Conservation (phyloP, 2,113 vertebrate genomes). For the Balaenoptera acutorostrata region DNA sequence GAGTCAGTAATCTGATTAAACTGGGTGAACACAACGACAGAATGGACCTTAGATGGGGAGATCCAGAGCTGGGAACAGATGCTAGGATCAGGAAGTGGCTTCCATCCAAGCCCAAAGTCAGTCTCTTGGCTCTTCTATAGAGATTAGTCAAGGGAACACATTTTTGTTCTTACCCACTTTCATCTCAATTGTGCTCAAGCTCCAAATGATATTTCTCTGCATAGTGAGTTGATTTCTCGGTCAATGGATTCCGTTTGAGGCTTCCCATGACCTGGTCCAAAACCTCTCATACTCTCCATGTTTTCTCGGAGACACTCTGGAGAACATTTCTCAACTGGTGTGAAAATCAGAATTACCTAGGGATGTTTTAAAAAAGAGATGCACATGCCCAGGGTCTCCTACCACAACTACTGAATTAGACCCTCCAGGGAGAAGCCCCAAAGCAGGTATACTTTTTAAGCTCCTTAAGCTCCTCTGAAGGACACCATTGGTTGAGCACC, state of each 20-base stretch:
- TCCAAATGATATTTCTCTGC: background rate
- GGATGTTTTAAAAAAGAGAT: background rate
- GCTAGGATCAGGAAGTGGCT: slow-evolving; percentile 60
- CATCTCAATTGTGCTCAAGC: background rate
- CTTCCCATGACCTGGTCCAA: background rate
- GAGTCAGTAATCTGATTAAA: slow-evolving; percentile 70
- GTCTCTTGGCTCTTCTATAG: slow-evolving; percentile 32
- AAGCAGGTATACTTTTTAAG: background rate
- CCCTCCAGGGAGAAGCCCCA: background rate
- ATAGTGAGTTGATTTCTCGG: background rate
- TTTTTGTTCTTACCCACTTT: slow-evolving; percentile 48
- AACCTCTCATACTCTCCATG: background rate
- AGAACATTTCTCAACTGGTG: background rate
- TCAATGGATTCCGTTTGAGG: background rate
- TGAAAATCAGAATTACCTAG: background rate
- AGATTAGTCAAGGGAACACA: slow-evolving; percentile 14
- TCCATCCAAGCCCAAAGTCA: slow-evolving; percentile 47
- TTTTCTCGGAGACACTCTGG: background rate
- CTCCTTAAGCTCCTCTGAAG: background rate
- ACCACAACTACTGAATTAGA: background rate
- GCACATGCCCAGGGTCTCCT: background rate
- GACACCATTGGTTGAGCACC: background rate
- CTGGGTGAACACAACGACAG: slow-evolving; percentile 50
- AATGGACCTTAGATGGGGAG: slow-evolving; percentile 42
- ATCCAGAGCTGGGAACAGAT: slow-evolving; percentile 57